Evolutionary conservation across 2,888 invertebrate species (phyloP), one percentile per base, ranked within the genome.

Genomic region (Agonopterix subpropinquella): DNA sequence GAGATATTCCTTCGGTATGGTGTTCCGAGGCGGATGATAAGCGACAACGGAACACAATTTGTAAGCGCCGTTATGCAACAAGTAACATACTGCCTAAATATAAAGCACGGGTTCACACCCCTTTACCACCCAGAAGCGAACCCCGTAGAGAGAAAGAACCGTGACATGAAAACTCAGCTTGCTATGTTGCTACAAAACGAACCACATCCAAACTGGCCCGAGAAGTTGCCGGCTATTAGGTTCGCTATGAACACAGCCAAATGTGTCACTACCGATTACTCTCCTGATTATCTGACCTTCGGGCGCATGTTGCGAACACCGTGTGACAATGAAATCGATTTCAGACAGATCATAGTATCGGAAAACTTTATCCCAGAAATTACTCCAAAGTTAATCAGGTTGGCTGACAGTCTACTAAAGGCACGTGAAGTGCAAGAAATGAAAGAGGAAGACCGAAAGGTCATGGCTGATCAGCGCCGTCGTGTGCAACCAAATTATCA

Each of bases 1-100:
- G 65, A 65, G 42, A 48, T 65, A 0, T 52, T 68, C 13, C 37
- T 67, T 1, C 57, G 74, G 1, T 74, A 64, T 54, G 75, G 75
- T 1, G 45, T 61, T 1, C 73, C 73, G 0, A 36, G 73, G 4
- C 45, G 63, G 44, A 45, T 79, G 1, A 64, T 66, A 2, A 64
- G 62, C 36, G 75, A 80, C 49, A 78, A 13, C 13, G 13, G 13
- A 2, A 13, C 13, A 1, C 13, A 13, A 13, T 13, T 13, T 2
- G 13, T 13, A 77, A 50, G 48, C 65, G 51, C 41, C 2, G 44
- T 52, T 1, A 52, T 54, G 54, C 51, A 54, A 41, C 51, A 54
- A 42, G 18, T 36, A 8, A 44, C 44, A 11, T 36, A 42, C 28
- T 11, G 37, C 5, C 8, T 53, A 9, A 37, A 48, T 1, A 49